phyloP scores from a whole-genome alignment of 2,888 invertebrate genomes.

The Ramazzottius varieornatus region DNA sequence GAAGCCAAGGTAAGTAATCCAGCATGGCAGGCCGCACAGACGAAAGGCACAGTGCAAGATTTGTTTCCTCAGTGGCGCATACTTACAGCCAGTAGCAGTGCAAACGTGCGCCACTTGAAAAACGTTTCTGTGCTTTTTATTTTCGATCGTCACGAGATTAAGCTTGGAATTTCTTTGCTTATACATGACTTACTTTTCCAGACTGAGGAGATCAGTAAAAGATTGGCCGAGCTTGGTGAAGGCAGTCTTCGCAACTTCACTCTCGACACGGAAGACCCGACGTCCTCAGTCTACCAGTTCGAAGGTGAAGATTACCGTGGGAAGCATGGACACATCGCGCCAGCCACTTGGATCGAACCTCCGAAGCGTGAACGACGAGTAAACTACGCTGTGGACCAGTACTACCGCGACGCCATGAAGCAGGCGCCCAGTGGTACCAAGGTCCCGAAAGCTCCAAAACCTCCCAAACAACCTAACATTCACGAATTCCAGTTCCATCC shows the following conservation, averaged over 20 bases:
- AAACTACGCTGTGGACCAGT: slow-evolving; percentile 94
- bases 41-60: no score
- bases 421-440: neutral
- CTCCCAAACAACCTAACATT: slow-evolving; percentile 93
- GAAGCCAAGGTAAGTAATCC: slow-evolving; percentile 51
- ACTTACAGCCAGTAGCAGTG: no score
- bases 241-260: slow-evolving; percentile 63
- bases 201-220: slow-evolving; percentile 69
- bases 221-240: slow-evolving; percentile 65
- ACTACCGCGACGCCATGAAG: slow-evolving; percentile 45
- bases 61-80: no score
- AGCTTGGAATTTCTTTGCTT: no score
- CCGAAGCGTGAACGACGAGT: slow-evolving; percentile 96
- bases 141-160: no score
- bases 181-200: no score
- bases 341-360: slow-evolving; percentile 65
- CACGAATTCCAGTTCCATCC: slow-evolving; percentile 99
- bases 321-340: slow-evolving; percentile 12
- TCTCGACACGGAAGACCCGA: slow-evolving; percentile 48
- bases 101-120: no score
- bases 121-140: no score
- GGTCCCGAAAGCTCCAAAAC: slow-evolving; percentile 40
- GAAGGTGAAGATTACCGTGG: slow-evolving; percentile 78
- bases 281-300: slow-evolving; percentile 63
- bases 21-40: no score